Base-by-base conservation (phyloP, 2,888 invertebrate species). In the Monopis laevigella region DNA sequence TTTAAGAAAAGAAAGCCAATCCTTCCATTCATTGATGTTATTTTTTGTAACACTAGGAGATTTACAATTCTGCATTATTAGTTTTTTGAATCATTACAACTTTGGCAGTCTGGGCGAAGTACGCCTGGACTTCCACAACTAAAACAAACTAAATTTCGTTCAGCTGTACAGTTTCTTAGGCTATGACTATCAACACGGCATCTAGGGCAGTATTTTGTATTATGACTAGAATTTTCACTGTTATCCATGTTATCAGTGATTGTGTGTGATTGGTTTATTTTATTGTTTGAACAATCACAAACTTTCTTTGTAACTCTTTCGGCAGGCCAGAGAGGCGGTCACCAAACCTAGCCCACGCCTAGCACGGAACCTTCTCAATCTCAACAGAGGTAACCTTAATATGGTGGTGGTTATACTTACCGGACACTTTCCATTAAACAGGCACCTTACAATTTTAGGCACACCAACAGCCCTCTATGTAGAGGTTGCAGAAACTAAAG, bases 1-100 rank as follows among this genome's bases (percentile, higher is more conserved):
- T 26, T 42, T 40, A 8, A 50, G 38, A 40, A 30, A 29, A 2
- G 8, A n/a, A 6, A 48, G 19, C 49, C 49, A 51, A 21, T 41
- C 11, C 5, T 42, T 6, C 46, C 46, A 47, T 13, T 47, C 48
- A 6, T 6, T 10, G 10, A 6, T 27, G 32, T 44, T 32, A 36
- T 19, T 39, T 16, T 41, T 35, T 30, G 5, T 13, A 24, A 11
- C 10, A 43, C 39, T 27, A 24, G 41, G 14, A 10, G 5, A 3
- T 32, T 32, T 14, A 16, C 13, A 12, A 12, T 32, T 32, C 14
- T 32, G 5, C 3, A 16, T 6, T n/a, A n/a, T 7, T 29, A 11
- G 11, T 29, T 7, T n/a, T 5, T 5, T n/a, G 7, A 10, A 6
- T 32, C 14, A 12, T 13, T 10, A 32, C 32, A 32, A 5, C 14